phyloP scores from a whole-genome alignment of 2,888 invertebrate genomes.

The Augiades crinisus region DNA sequence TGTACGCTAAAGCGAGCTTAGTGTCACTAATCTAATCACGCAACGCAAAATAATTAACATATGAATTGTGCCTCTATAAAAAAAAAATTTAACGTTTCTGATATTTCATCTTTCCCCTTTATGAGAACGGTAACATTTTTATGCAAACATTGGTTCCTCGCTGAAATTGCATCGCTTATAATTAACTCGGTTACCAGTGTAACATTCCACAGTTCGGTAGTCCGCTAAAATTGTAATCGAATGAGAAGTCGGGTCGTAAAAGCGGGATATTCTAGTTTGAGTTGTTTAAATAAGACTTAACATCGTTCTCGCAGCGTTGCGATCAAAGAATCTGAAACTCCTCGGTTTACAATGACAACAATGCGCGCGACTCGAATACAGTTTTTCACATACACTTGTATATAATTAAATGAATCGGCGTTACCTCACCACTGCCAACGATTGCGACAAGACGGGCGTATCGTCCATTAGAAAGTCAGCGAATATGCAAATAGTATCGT shows the following conservation, averaged over 20 bases:
- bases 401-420: conserved; percentile 76
- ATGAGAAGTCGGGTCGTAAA: conserved; percentile 51
- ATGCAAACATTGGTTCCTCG: conserved; percentile 2
- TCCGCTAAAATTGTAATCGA: conserved; percentile 49
- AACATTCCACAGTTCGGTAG: conserved; percentile 45
- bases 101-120: not conserved
- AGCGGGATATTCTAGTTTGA: conserved; percentile 60
- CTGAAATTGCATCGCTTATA: conserved; percentile 44
- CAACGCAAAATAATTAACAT: conserved; percentile 50
- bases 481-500: conserved; percentile 82
- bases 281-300: conserved; percentile 50
- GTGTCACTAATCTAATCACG: conserved; percentile 57
- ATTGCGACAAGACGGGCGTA: conserved; percentile 79
- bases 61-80: too few species aligned
- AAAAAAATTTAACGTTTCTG: too few species aligned
- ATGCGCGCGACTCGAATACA: conserved; percentile 59
- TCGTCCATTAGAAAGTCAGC: conserved; percentile 81
- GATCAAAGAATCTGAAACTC: conserved; percentile 20
- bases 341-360: conserved; percentile 53
- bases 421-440: conserved; percentile 74
- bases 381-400: conserved; percentile 52
- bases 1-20: conserved; percentile 48
- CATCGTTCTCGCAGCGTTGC: conserved; percentile 23
- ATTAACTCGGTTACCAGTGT: conserved; percentile 40
- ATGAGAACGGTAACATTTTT: not conserved